A percentile compares a stretch with the other conserved stretches of the same genome.
Conservation (phyloP, 2,888 invertebrate genomes). For the Lepetodrilus schrolli region DNA sequence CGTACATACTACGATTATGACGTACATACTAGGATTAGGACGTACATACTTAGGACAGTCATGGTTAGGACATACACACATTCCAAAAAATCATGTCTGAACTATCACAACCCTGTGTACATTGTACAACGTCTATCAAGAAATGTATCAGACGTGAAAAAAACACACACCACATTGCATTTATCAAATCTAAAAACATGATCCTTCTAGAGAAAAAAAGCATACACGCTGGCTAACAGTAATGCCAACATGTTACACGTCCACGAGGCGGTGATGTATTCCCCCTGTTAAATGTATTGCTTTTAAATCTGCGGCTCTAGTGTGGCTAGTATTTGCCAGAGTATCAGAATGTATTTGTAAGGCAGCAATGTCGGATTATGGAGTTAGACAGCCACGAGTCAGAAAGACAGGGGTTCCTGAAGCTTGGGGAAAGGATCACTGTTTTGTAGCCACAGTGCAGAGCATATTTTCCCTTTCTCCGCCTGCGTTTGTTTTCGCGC, state of each 20-base stretch:
- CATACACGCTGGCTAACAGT: too few species aligned
- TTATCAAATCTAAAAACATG: not conserved
- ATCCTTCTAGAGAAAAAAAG: not conserved
- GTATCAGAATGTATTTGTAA: slow-evolving; percentile 7
- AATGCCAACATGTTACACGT: slow-evolving; percentile 15
- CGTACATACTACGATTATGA: too few species aligned
- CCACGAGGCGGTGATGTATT: not conserved
- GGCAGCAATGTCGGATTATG: slow-evolving; percentile 20
- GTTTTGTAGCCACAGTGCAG: slow-evolving; percentile 7
- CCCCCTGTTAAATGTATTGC: slow-evolving; percentile 25
- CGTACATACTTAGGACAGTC: too few species aligned
- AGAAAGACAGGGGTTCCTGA: not conserved
- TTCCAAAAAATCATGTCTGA: too few species aligned
- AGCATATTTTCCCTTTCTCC: slow-evolving; percentile 32
- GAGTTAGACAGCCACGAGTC: slow-evolving; percentile 10
- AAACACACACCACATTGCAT: too few species aligned
- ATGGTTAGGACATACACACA: too few species aligned
- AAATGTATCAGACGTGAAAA: too few species aligned
- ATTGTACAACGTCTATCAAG: too few species aligned
- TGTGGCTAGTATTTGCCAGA: slow-evolving; percentile 12
- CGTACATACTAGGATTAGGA: too few species aligned
- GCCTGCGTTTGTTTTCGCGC: slow-evolving; percentile 28
- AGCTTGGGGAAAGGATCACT: slow-evolving; percentile 10
- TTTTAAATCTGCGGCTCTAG: slow-evolving; percentile 10
- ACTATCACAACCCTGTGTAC: too few species aligned